Evolutionary conservation across 2,113 vertebrate genomes (phyloP), one percentile per base, ranked within the genome.

Genomic region (Mesoclemmys tuberculata): DNA sequence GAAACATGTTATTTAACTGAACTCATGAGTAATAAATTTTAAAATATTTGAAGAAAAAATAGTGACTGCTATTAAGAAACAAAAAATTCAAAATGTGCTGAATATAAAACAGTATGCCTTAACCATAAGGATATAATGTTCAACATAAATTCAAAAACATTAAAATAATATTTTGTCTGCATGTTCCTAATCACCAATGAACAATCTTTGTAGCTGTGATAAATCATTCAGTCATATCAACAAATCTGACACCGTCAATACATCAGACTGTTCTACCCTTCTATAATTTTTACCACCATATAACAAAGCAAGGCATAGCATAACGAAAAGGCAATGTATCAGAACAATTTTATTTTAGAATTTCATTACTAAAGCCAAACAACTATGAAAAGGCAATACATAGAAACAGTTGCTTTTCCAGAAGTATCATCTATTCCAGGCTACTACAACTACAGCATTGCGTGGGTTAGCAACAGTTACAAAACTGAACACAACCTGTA

Each of bases 251-350:
- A 80, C 46, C 8, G 51, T 52, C 10, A 85, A 41, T 90, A 94
- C 14, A 14, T 52, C 82, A 90, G 68, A 89, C 93, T 81, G 61
- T 80, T 88, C 75, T 77, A 74, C 41, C 90, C 26, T 87, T 48
- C 84, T 80, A 74, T 82, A 88, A 86, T 64, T 64, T 56, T 88
- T 1, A 85, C 90, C 68, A 56, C 82, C 51, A 44, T 13, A 26
- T 82, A 82, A 78, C 74, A 91, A 64, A 0, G 5, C 49, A 44
- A 84, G 82, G 58, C 64, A 82, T 88, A 90, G 86, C 92, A 44
- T 35, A 51, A 21, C 41, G 14, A 21, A 35, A 2, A 3, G 44
- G 46, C 10, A 58, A 86, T 1, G 0, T 0, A 0, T 21, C 84
- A 79, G 49, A 75, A 41, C 19, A 61, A 13, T 18, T 84, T 74